Base-by-base conservation (phyloP, 1,140 invertebrate species). In the Hyposmocoma kahamanoa region DNA sequence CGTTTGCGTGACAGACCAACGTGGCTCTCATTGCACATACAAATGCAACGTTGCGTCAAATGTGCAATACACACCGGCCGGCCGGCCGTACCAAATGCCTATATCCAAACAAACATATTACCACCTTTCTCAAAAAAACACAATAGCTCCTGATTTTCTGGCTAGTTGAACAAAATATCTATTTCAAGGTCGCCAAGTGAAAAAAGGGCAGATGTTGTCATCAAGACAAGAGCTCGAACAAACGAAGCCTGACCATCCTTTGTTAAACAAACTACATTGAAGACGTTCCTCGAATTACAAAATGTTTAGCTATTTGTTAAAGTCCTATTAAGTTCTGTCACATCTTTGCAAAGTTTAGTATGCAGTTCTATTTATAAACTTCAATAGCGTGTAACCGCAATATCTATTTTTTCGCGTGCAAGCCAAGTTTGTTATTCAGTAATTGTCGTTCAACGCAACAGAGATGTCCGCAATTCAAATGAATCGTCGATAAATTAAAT, bases 221-320 rank as follows among this genome's bases (percentile, higher is more conserved):
- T 64, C 54, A 36, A 50, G 61, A 67, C 58, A 57, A 76, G 69
- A 60, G 60, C 42, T 38, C 47, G 50, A 62, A 81, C 72, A 80
- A 81, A 56, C 59, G 32, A 56, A 64, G 68, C 59, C 71, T 67
- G 60, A 54, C 70, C 62, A 56, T 67, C 66, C 50, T 71, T 84
- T 83, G 77, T 83, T 75, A 67, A 63, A 61, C 57, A 69, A 75
- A 78, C 72, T 74, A 76, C 62, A 76, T 83, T 80, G 62, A 74
- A 75, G 58, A 71, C 71, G 63, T 85, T 85, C 79, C 51, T 62
- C 73, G 81, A 85, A 85, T 83, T 70, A 78, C 71, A 72, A 78
- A 84, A 81, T 75, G 72, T 73, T 84, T 82, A 80, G 77, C 65
- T 81, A 83, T 84, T 83, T 83, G 79, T 85, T 80, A 82, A 80